A percentile compares a stretch with the other conserved stretches of the same genome.
Evolutionary conservation across 2,797 vertebrate genomes (phyloP).

Genomic region (Fistularia tabacaria): DNA sequence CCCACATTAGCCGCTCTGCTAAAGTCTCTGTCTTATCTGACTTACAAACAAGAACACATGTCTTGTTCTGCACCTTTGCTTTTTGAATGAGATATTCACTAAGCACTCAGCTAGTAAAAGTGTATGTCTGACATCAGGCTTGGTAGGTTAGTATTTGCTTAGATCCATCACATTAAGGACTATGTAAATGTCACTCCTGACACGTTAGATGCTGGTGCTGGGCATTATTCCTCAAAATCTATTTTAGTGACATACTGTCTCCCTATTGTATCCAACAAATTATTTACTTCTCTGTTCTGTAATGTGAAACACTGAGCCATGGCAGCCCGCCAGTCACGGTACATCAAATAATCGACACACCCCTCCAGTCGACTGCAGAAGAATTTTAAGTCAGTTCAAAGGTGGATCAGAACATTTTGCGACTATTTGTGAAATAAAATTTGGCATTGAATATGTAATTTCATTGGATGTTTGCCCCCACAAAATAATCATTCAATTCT

Average conservation of each 20-base stretch:
- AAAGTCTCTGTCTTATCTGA: background rate
- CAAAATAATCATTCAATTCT: no score
- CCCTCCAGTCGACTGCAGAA: background rate
- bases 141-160: background rate
- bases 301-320: background rate
- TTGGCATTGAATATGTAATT: no score
- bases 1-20: background rate
- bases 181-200: background rate
- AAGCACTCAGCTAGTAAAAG: background rate
- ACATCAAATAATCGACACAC: background rate
- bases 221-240: background rate
- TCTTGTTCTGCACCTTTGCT: background rate
- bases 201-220: background rate
- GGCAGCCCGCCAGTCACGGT: background rate
- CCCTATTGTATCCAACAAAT: background rate
- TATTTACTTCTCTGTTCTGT: conserved; percentile 1
- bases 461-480: no score
- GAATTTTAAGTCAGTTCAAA: no score
- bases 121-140: background rate
- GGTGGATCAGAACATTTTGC: no score
- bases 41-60: background rate
- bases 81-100: background rate
- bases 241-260: conserved; percentile 2
- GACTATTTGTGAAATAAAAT: no score
- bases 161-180: background rate